phyloP scores from a whole-genome alignment of 2,888 invertebrate species.

The Gymnosoma rotundatum region DNA sequence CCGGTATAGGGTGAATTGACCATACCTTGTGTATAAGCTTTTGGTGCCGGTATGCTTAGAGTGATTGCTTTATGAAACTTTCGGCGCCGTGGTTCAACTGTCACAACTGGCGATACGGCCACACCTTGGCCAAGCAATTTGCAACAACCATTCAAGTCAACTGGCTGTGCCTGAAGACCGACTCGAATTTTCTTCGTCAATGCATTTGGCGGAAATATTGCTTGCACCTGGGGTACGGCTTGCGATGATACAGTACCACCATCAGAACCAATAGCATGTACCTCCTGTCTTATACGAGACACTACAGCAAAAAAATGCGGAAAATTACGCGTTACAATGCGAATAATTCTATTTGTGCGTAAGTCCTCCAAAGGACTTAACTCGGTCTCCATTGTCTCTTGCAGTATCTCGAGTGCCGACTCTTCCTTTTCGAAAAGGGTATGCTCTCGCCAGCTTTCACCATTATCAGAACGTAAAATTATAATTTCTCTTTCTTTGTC shows the following conservation, averaged over 20 bases:
- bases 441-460: slow-evolving; percentile 99
- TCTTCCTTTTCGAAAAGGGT: slow-evolving; percentile 92
- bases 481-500: slow-evolving; percentile 98
- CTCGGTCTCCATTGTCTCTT: slow-evolving; percentile 88
- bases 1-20: slow-evolving; percentile 92
- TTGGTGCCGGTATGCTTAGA: slow-evolving; percentile 95
- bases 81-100: slow-evolving; percentile 97
- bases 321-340: slow-evolving; percentile 97
- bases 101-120: slow-evolving; percentile 98
- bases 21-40: slow-evolving; percentile 86
- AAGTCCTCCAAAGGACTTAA: slow-evolving; percentile 90
- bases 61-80: slow-evolving; percentile 99
- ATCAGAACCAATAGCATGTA: slow-evolving; percentile 97
- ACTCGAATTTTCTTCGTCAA: slow-evolving; percentile 99
- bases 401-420: slow-evolving; percentile 94
- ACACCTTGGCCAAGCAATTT: slow-evolving; percentile 97
- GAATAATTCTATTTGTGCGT: slow-evolving; percentile 93
- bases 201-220: slow-evolving; percentile 95
- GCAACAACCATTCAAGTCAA: slow-evolving; percentile 91
- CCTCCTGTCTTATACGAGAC: slow-evolving; percentile 96
- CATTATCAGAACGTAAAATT: slow-evolving; percentile 97
- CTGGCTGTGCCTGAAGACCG: slow-evolving; percentile 98
- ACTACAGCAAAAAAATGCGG: slow-evolving; percentile 99
- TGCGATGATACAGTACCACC: slow-evolving; percentile 98
- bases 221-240: slow-evolving; percentile 93